Base-by-base conservation (phyloP, 2,888 invertebrate species). In the Stictocephala bisonia region DNA sequence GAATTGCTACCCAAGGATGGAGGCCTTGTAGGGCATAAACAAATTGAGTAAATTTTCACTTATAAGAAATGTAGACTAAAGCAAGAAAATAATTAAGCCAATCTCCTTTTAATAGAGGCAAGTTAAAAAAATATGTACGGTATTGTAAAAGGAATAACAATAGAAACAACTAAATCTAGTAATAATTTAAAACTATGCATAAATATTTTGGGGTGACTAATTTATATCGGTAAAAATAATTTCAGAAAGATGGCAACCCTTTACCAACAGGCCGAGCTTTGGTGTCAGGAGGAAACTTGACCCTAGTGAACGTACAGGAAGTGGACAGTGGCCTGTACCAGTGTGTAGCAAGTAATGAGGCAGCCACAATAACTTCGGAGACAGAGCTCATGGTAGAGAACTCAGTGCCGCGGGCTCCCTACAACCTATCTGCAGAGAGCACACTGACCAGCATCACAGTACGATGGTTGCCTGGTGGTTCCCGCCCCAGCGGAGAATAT, bases 391-490 rank as follows among this genome's bases (percentile, higher is more conserved):
- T 93, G 83, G 91, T 95, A 56, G 91, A 94, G 85, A 95, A 93
- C 83, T 90, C 93, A 66, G 92, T 95, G 26, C 95, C 96, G n/a
- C 91, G 95, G 80, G 95, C 96, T 15, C 96, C 97, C 0, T 92
- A 93, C 84, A 93, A 94, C 85, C 87, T 97, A 50, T 89, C 91
- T 22, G 95, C 94, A 22, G 90, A 90, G 75, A 90, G 93, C 68
- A 89, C 90, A 0, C 86, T 87, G 75, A 88, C 88, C 79, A 89
- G 91, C 68, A 90, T 96, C 51, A 92, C 91, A 68, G 85, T 97
- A 26, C 88, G 89, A 44, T 97, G 96, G 97, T 87, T 90, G 77
- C 93, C 95, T 44, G 94, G 94, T 60, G 91, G 92, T 82, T 89
- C 91, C 78, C 89, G 92, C 15, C 89, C 90, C 15, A 90, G 91